Base-by-base conservation (phyloP, 1,140 invertebrate species). In the Venustaconcha ellipsiformis region DNA sequence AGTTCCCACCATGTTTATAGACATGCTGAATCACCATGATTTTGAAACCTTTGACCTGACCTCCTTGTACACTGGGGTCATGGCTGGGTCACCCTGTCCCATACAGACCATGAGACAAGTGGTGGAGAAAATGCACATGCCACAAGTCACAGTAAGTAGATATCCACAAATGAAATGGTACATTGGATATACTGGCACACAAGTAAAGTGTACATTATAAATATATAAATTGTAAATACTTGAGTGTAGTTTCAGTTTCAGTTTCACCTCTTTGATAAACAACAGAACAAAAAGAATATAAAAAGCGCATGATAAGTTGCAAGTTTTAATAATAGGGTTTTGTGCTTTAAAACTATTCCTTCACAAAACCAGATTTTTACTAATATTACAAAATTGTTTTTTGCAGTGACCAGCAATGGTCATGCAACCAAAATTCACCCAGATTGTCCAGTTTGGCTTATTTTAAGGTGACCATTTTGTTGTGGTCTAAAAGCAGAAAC, bases 1-100 rank as follows among this genome's bases (percentile, higher is more conserved):
- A 17, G 99, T 97, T 0, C 98, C 98, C 8, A 99, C 97, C 0
- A 99, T 99, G 97, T 97, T 95, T 88, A 94, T 98, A 70, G 96
- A 99, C 88, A 91, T 96, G 71, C 82, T 96, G 59, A 90, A 91
- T 70, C 88, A 87, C 56, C 88, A 87, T 1, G 74, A 89, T 1
- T 87, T 90, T 70, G 67, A 83, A n/a, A 78, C 83, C 18, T 89
- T 84, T 74, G 85, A 92, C 74, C 58, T 92, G 20, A 83, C 82
- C 14, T 87, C 86, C 1, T 75, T 93, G 62, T 83, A 92, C 70
- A 90, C 93, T 64, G 88, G 88, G 14, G 80, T 90, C 37, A 90
- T 90, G 88, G 88, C 86, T 30, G 89, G 89, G 2, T 84, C 89
- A 63, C 88, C 88, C 0, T 90, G 89, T 76, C 89, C 89, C 48